Evolutionary conservation across 2,888 invertebrate genomes (phyloP).

Genomic region (Chrysodeixis includens): DNA sequence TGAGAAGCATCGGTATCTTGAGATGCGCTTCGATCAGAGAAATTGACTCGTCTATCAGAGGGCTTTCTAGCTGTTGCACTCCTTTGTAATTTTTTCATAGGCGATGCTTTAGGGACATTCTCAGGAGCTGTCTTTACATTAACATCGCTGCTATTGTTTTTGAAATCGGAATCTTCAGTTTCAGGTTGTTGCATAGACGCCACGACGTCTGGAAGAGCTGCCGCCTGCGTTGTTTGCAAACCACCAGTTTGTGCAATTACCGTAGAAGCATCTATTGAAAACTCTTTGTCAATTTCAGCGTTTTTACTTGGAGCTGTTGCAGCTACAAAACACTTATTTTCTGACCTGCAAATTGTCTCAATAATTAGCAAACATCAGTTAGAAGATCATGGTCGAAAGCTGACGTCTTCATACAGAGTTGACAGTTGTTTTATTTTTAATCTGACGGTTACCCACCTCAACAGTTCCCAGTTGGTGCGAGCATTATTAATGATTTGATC

Average conservation of each 20-base stretch:
- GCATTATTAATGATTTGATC: slow-evolving; percentile 96
- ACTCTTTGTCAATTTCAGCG: slow-evolving; percentile 75
- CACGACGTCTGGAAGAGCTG: slow-evolving; percentile 75
- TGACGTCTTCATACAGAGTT: too few relatives aligned
- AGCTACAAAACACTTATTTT: slow-evolving; percentile 89
- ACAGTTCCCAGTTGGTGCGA: slow-evolving; percentile 95
- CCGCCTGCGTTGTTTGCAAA: slow-evolving; percentile 70
- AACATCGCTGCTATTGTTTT: slow-evolving; percentile 70
- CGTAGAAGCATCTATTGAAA: slow-evolving; percentile 68
- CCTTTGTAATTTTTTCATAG: slow-evolving; percentile 77
- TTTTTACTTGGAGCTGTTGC: slow-evolving; percentile 74
- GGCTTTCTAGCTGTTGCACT: slow-evolving; percentile 84
- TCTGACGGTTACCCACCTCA: slow-evolving; percentile 75
- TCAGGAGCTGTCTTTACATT: slow-evolving; percentile 67
- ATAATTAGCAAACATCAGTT: too few relatives aligned
- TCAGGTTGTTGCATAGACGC: slow-evolving; percentile 73
- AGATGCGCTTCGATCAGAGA: slow-evolving; percentile 88
- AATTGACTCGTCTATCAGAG: slow-evolving; percentile 86
- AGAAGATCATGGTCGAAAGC: too few relatives aligned
- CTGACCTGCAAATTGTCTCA: slow-evolving; percentile 84
- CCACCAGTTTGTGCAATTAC: slow-evolving; percentile 53
- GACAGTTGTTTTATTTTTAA: too few relatives aligned
- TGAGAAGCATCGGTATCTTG: slow-evolving; percentile 90
- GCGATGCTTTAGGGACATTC: slow-evolving; percentile 63
- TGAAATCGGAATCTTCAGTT: slow-evolving; percentile 75